These are phyloP conservation scores for Patella depressa DNA, from an alignment of 2,888 invertebrate genomes.

Conservation along the genomic window DNA sequence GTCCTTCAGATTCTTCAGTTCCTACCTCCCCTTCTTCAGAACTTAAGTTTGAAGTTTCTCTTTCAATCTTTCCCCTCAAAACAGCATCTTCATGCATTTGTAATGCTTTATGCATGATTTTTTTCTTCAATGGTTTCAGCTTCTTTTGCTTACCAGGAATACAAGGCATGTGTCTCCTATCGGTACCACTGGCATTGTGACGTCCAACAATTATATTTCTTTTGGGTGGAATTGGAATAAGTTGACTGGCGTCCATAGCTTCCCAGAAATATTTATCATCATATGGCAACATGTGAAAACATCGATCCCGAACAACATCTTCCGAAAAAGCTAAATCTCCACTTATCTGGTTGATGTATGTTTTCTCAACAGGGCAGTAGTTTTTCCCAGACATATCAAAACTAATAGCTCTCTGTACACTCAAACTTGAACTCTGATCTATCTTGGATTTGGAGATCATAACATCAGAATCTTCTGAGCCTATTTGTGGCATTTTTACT, in stretches of 20 bases:
- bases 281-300: conserved; percentile 67
- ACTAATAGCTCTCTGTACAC: not conserved
- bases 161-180: conserved; percentile 61
- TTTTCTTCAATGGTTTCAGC: conserved; percentile 58
- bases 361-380: conserved; percentile 43
- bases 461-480: conserved; percentile 53
- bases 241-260: conserved; percentile 54
- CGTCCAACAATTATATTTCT: conserved; percentile 50
- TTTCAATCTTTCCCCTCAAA: not conserved
- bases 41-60: not conserved
- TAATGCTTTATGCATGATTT: conserved; percentile 52
- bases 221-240: conserved; percentile 47
- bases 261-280: conserved; percentile 63
- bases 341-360: conserved; percentile 61
- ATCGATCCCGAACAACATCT: conserved; percentile 67
- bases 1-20: not conserved
- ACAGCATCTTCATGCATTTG: conserved; percentile 58
- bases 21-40: conserved; percentile 6
- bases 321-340: conserved; percentile 63
- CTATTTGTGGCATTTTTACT: conserved; percentile 62
- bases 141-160: conserved; percentile 52
- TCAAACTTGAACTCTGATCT: conserved; percentile 40
- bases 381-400: not conserved
- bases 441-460: conserved; percentile 35
- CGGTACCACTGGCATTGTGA: conserved; percentile 54